A percentile compares a stretch with the other conserved stretches of the same genome.
phyloP scores from a whole-genome alignment of 2,888 invertebrate genomes.

The Coelogynopora nodosa region DNA sequence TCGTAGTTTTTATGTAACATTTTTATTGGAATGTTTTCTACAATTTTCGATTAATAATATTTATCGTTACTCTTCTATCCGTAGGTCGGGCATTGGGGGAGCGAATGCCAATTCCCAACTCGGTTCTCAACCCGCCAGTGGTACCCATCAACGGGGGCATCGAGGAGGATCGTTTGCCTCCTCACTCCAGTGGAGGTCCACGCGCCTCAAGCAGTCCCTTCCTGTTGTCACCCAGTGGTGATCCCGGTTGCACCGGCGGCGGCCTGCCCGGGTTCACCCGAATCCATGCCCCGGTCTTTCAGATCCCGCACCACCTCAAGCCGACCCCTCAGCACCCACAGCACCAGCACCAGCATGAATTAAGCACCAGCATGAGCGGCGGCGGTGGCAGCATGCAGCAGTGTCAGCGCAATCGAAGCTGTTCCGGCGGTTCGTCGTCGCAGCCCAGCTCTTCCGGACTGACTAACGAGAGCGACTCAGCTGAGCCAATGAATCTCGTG shows the following conservation, averaged over 20 bases:
- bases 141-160: not conserved
- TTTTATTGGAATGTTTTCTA: not conserved
- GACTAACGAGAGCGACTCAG: not conserved
- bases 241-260: not conserved
- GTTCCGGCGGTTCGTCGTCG: not conserved
- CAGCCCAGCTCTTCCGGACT: not conserved
- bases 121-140: conserved; percentile 44
- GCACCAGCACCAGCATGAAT: not conserved
- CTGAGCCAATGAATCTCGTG: not conserved
- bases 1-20: too few relatives aligned
- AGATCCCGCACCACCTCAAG: conserved; percentile 2
- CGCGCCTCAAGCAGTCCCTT: conserved; percentile 3
- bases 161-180: not conserved
- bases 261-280: not conserved
- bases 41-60: not conserved
- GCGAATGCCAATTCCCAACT: conserved; percentile 43
- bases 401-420: not conserved
- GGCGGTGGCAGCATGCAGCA: not conserved
- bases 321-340: too few relatives aligned
- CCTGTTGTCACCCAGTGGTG: not conserved
- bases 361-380: not conserved
- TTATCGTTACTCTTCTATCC: too few relatives aligned
- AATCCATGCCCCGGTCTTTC: not conserved
- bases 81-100: conserved; percentile 38
- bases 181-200: not conserved